Base-by-base conservation (phyloP, 1,140 invertebrate species). In the Coenobita brevimanus region DNA sequence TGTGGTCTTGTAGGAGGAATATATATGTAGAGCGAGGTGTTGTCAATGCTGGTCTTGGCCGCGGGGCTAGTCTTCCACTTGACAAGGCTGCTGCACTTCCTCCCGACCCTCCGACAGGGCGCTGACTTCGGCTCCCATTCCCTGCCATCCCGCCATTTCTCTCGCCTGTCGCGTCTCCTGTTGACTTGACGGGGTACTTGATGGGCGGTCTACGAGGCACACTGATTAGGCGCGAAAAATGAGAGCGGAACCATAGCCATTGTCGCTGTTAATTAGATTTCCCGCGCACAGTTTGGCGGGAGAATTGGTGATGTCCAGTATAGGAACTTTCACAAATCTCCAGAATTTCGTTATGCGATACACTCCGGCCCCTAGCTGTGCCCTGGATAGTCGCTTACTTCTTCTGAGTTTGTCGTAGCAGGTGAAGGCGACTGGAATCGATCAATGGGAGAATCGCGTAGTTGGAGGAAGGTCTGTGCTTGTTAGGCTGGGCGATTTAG, bases 281-380 rank as follows among this genome's bases (percentile, higher is more conserved):
- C 21, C 3, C 36, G 24, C 3, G 1, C 57, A n/a, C 27, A 6
- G 46, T 62, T 60, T 36, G 82, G 71, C 75, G 50, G 21, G 13
- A 62, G 71, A 76, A 76, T 85, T 85, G 82, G 82, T 85, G 82
- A 85, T 85, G 82, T 85, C 82, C 82, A 85, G 82, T 85, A 64
- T 64, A 64, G 82, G 82, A 78, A 85, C 82, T 85, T 85, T 85
- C 82, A 85, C 82, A 85, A 85, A 85, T 85, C 82, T 64, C 82
- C 71, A 75, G 82, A 85, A 85, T 76, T 85, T 85, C 82, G 60
- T 85, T 85, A 85, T 41, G 57, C 76, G 76, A 85, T 62, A 62
- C 73, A 85, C 15, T 76, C 30, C 43, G 79, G 24, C n/a, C 54
- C 24, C 17, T 46, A 4, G 36, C 30, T 79, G n/a, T n/a, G 36